Percentiles rank a stretch among this genome's conserved stretches.
phyloP scores from a whole-genome alignment of 2,797 vertebrate species.

The Pipistrellus pygmaeus region DNA sequence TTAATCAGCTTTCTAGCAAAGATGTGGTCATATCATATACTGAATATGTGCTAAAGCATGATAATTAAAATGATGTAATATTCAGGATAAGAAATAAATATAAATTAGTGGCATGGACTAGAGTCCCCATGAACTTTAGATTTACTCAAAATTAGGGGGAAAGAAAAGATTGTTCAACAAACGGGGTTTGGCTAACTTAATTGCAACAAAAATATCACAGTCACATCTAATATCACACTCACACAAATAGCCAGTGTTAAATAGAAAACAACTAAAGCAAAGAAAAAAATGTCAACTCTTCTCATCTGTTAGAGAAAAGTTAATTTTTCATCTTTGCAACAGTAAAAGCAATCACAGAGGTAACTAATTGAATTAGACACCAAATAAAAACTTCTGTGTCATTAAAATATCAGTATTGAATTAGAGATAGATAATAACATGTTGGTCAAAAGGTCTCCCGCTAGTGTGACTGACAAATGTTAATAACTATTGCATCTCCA shows the following conservation, averaged over 20 bases:
- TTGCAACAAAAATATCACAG: not conserved
- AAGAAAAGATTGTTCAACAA: not conserved
- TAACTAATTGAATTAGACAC: not conserved
- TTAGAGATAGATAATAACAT: not conserved
- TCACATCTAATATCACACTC: not conserved
- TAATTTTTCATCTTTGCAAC: constrained; percentile 53
- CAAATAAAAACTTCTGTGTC: constrained; percentile 13
- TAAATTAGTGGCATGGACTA: not conserved
- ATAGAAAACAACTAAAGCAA: constrained; percentile 9
- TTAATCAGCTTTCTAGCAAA: constrained; percentile 37
- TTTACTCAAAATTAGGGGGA: not conserved
- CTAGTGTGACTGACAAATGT: not conserved
- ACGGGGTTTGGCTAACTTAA: not conserved
- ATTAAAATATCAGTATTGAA: not conserved
- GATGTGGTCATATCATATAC: not conserved
- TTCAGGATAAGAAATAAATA: constrained; percentile 18
- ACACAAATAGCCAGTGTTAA: not conserved
- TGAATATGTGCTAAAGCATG: not conserved
- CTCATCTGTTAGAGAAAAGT: not conserved
- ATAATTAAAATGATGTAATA: constrained; percentile 17
- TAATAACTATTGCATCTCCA: not conserved
- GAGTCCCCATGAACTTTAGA: not conserved
- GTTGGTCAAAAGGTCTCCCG: not conserved
- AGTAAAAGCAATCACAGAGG: constrained; percentile 42
- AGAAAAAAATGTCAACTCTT: not conserved